Evolutionary conservation across 2,888 invertebrate genomes (phyloP), one percentile per base, ranked within the genome.

Genomic region (Anticlea derivata): DNA sequence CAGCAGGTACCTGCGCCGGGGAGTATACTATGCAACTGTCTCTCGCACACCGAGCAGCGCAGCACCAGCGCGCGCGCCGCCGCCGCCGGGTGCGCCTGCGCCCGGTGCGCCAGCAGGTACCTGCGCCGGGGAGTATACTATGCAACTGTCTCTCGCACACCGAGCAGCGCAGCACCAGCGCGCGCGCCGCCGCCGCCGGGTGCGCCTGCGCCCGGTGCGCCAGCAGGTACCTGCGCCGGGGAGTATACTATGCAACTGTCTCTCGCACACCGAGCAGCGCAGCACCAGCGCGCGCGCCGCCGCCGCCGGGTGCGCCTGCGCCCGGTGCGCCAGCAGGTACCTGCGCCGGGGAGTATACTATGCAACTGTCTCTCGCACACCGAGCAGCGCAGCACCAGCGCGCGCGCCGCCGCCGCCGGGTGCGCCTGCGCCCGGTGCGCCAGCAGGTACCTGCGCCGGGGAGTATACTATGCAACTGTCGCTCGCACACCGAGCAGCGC

Each of bases 361-460:
- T n/a, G n/a, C n/a, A 91, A 92, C 74, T 79, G 68, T 7, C 90
- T 82, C 63, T 66, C 78, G 80, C 89, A 91, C 65, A 70, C 72
- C 12, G 75, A 76, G 78, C 91, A 89, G 63, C 88, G 86, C 64
- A 88, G 77, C 49, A 78, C 63, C 48, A 84, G 74, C 37, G 82
- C 76, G 29, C 86, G 82, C 48, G 73, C 75, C 24, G 75, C 75
- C 50, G 73, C 70, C 65, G 82, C 87, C 27, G 83, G 85, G 76
- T 87, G 88, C 61, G 73, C 70, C 51, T 70, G 70, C 53, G 79
- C 55, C 43, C 90, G 86, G 73, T 90, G 90, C 65, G 83, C 64
- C 58, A 79, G 73, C 57, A 89, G 72, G 68, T 78, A 83, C 50
- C 86, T 61, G 27, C 6, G 27, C n/a, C 1, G 4, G 1, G n/a